Conservation (phyloP, 2,888 invertebrate genomes). For the Drosophila vallismaia region DNA sequence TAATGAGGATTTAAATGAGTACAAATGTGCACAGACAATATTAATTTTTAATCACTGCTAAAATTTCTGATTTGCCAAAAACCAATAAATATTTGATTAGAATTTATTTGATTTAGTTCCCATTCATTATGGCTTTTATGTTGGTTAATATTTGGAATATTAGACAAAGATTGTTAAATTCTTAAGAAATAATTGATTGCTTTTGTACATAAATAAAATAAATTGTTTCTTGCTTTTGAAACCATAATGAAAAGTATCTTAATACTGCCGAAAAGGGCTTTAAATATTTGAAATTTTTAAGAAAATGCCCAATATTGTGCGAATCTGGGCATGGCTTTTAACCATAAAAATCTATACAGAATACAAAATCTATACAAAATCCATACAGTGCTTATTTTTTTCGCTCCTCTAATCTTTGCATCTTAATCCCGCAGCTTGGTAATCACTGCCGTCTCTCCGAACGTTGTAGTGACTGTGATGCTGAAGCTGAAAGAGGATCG, state of each 20-base stretch:
- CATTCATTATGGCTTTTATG: background rate
- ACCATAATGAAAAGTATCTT: too few species aligned
- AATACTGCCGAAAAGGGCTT: background rate
- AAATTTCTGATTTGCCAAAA: background rate
- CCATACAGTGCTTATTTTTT: background rate
- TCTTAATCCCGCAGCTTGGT: conserved; percentile 84
- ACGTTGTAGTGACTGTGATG: conserved; percentile 89
- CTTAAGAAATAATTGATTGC: background rate
- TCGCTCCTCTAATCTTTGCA: conserved; percentile 1
- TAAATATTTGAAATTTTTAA: background rate
- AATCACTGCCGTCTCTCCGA: conserved; percentile 89
- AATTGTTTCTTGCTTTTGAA: background rate
- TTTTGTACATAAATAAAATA: background rate
- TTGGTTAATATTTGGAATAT: background rate
- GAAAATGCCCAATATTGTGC: too few species aligned
- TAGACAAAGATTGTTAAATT: background rate
- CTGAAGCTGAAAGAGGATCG: conserved; percentile 86
- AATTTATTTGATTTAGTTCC: background rate
- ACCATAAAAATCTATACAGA: background rate
- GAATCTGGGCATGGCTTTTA: background rate
- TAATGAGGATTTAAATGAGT: background rate
- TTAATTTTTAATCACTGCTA: background rate
- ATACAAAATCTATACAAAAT: too few species aligned
- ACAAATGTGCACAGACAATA: background rate
- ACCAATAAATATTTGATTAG: background rate